These are phyloP conservation scores for Drosophila borealis DNA, from an alignment of 2,888 invertebrate genomes.

Conservation along the genomic window DNA sequence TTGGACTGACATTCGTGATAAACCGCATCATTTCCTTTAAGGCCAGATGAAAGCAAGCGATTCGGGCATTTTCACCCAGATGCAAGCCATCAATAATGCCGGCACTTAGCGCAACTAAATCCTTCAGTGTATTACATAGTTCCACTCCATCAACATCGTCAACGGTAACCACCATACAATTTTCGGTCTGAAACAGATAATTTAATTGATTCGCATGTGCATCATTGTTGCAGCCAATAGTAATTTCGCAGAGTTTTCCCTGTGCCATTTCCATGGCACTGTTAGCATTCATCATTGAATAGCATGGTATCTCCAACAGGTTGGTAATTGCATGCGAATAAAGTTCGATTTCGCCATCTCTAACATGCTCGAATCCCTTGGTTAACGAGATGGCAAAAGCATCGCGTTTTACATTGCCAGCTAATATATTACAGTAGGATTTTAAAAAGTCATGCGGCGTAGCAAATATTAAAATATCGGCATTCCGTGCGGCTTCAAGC, in stretches of 20 bases:
- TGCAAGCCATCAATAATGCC: slow-evolving; percentile 98
- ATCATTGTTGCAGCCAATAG: slow-evolving; percentile 94
- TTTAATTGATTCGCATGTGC: slow-evolving; percentile 91
- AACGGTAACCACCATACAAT: slow-evolving; percentile 97
- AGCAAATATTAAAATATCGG: slow-evolving; percentile 97
- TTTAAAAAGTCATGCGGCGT: slow-evolving; percentile 98
- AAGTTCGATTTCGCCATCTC: slow-evolving; percentile 94
- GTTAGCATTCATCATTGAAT: slow-evolving; percentile 99
- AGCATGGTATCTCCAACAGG: slow-evolving; percentile 93
- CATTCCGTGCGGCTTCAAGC: slow-evolving; percentile 93
- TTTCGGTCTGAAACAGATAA: slow-evolving; percentile 95
- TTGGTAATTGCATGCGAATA: slow-evolving; percentile 96
- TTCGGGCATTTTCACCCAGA: slow-evolving; percentile 98
- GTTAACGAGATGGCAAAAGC: slow-evolving; percentile 96
- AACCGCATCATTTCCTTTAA: slow-evolving; percentile 99
- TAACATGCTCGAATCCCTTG: slow-evolving; percentile 96
- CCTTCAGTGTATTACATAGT: slow-evolving; percentile 99
- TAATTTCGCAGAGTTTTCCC: slow-evolving; percentile 99
- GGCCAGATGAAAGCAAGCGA: slow-evolving; percentile 97
- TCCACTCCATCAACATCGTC: slow-evolving; percentile 98
- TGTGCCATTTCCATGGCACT: slow-evolving; percentile 98
- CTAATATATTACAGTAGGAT: slow-evolving; percentile 92
- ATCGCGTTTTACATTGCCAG: slow-evolving; percentile 93
- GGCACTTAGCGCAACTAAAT: slow-evolving; percentile 98
- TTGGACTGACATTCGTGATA: slow-evolving; percentile 95